Base-by-base conservation (phyloP, 2,888 invertebrate genomes). In the Macaria notata region DNA sequence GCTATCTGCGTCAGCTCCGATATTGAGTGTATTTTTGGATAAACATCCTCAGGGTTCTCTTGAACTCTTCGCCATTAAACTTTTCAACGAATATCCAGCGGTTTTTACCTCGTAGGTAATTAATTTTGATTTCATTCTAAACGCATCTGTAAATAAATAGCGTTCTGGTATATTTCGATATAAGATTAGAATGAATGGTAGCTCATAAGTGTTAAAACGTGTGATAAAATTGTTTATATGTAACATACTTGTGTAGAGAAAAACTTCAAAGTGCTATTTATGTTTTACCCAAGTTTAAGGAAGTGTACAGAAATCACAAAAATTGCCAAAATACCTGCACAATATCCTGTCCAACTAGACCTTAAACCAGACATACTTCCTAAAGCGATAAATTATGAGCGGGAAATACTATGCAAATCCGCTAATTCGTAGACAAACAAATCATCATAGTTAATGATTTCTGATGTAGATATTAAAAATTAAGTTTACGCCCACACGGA, bases 381-480 rank as follows among this genome's bases (percentile, higher is more conserved):
- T 43, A 49, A 53, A 49, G 31, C 9, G 5, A 54, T 58, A 31
- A 57, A 52, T 49, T 9, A 29, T 9, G 43, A 29, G 33, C 46
- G n/a, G 50, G 46, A 49, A 50, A 39, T 7, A 19, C 41, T 33
- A 45, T 43, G 36, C 38, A 42, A 55, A 47, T 48, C 46, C 33
- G 44, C 46, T 54, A 54, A 59, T 58, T n/a, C 49, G 43, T 44
- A 59, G 44, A 45, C 51, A 51, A 51, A 59, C 50, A 54, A 58
- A 58, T 50, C 47, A 54, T 54, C 51, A 36, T 39, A 41, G 8
- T 41, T 41, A 45, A 55, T 49, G 51, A 48, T 55, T 39, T 59
- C 39, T 5, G 41, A 41, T 36, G 5, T 39, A 41, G 31, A 49
- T 52, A 52, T 57, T 43, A 46, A 36, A 36, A 36, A 36, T 36